These are phyloP conservation scores for Drosophila formosana DNA, from an alignment of 2,888 invertebrate genomes.

Conservation along the genomic window DNA sequence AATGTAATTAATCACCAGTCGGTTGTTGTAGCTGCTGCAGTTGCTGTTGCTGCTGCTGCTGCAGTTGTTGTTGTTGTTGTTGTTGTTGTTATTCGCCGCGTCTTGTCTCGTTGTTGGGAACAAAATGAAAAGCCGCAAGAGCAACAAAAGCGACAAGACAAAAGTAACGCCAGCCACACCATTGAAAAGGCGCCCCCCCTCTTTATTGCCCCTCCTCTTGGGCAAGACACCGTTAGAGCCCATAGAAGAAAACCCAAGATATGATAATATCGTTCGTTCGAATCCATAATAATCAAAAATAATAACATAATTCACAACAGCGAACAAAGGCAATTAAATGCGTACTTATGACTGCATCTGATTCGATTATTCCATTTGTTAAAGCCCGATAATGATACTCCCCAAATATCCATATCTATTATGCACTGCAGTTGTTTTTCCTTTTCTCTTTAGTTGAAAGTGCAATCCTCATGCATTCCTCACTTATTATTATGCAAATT, in stretches of 20 bases:
- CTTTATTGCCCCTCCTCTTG: not conserved
- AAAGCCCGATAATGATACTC: not conserved
- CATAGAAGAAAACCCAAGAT: constrained; percentile 19
- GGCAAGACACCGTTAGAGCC: constrained; percentile 57
- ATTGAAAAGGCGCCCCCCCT: constrained; percentile 27
- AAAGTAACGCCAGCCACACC: constrained; percentile 51
- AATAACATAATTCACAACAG: constrained; percentile 16
- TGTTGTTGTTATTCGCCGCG: constrained; percentile 14
- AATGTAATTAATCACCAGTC: constrained; percentile 76
- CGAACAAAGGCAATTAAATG: constrained; percentile 51
- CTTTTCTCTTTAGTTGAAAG: not conserved
- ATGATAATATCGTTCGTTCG: constrained; percentile 35
- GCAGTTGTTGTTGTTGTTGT: constrained; percentile 10
- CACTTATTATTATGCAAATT: constrained; percentile 19
- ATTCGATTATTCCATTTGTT: constrained; percentile 20
- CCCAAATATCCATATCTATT: not conserved
- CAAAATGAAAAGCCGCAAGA: constrained; percentile 57
- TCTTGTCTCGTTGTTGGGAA: constrained; percentile 38
- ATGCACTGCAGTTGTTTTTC: not conserved
- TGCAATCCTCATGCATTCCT: constrained; percentile 7
- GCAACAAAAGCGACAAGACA: constrained; percentile 42
- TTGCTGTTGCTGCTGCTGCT: constrained; percentile 6
- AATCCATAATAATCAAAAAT: constrained; percentile 15
- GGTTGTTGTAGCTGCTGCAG: constrained; percentile 34
- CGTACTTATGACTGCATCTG: constrained; percentile 28